Evolutionary conservation across 2,888 invertebrate species (phyloP), one percentile per base, ranked within the genome.

Genomic region (Dicranocentrus wangi): DNA sequence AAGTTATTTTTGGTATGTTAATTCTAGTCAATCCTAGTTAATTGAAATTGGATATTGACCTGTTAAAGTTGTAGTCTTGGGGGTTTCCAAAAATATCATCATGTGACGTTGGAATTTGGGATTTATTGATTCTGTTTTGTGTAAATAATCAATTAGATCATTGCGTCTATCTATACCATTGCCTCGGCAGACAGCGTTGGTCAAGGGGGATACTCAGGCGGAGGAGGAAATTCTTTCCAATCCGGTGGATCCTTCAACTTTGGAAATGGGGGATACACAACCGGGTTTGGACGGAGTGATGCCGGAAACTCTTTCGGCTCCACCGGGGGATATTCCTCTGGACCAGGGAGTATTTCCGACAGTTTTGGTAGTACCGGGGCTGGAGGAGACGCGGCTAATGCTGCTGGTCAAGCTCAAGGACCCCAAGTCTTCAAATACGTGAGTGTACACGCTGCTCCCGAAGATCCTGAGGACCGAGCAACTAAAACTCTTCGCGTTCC

Each of bases 381-480:
- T 3, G 47, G 10, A 47, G 10, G 8, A 19, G 32, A 25, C 53
- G 69, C 25, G 15, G 19, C 17, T 7, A 19, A 19, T 15, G 5
- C 53, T 47, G 15, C 2, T 13, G 47, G 2, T 10, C n/a, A 47
- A 23, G 13, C 32, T 8, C 39, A 55, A 3, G 68, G 58, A 0
- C 53, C 65, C 17, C 76, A 66, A 25, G 61, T 63, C 0, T 63
- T 53, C 27, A 47, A 39, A 42, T 63, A 78, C 43, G 55, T 78
- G 15, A 42, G 42, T 27, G 63, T 77, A 13, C 63, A 78, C n/a
- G 66, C 51, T 1, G 82, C 72, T 0, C 82, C 82, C 1, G 82
- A 63, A 28, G 77, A 78, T 17, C 47, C 78, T 17, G 69, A 77
- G 0, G 69, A 81, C 21, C 27, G 43, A 23, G 69, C 32, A 2